Base-by-base conservation (phyloP, 53 echinoderm and acorn worm species). In the Paelopatides confundens region DNA sequence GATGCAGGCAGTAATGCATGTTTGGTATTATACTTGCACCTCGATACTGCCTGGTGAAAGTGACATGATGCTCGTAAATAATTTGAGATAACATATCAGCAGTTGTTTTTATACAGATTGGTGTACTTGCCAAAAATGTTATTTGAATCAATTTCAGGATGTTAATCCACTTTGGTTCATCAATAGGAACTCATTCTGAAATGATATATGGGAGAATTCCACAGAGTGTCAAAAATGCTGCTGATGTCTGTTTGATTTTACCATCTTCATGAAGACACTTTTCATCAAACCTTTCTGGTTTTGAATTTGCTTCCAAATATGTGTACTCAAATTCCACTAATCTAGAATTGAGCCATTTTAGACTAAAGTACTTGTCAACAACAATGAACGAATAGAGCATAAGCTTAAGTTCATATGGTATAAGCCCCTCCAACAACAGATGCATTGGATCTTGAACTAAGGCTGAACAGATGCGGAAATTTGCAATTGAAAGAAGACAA, bases 1-100 rank as follows among this genome's bases (percentile, higher is more conserved):
- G 54, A 49, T 94, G 94, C 3, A 91, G 31, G 23, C 81, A 71
- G 62, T 94, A 91, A 63, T 94, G 94, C 85, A 94, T 91, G 81
- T 94, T 94, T 27, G 94, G 94, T 11, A 70, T 94, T 17, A 94
- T 40, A 24, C 43, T 53, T 28, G 76, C 91, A 13, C 37, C 65
- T 71, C 89, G 94, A 77, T 91, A 94, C 8, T 48, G 11, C 31
- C 33, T 35, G 24, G 33, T 47, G 64, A 91, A 94, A 23, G 28
- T n/a, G 31, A 26, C 31, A 33, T 86, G 91, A 83, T 91, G 91
- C 6, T 82, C 77, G 62, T 63, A 66, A 31, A 89, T 83, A 12
- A 94, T 33, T 62, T 89, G 86, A 37, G 40, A 5, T 32, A 87
- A 81, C 46, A 81, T 31, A 17, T 35, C 65, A 27, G 85, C 89